Evolutionary conservation across 2,888 invertebrate genomes (phyloP).

Genomic region (Phanerotoma sp.): DNA sequence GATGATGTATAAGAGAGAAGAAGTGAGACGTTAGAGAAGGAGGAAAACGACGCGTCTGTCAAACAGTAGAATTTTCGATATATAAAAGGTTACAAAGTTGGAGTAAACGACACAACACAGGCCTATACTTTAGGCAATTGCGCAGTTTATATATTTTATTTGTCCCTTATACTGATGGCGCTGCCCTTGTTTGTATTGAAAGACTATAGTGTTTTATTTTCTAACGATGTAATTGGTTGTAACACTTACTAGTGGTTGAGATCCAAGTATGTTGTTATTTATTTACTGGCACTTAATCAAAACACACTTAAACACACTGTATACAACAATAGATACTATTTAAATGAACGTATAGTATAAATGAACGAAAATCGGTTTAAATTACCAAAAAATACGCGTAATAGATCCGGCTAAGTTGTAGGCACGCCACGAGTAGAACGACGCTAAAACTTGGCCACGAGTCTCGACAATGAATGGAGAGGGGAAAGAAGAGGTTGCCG

Average conservation of each 20-base stretch:
- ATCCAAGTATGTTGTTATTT: too few species aligned
- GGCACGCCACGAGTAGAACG: conserved; percentile 48
- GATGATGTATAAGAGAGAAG: conserved; percentile 11
- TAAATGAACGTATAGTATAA: background rate
- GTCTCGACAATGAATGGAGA: conserved; percentile 36
- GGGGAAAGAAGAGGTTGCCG: conserved; percentile 21
- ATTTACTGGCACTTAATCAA: too few species aligned
- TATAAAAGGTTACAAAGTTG: conserved; percentile 26
- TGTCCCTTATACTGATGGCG: too few species aligned
- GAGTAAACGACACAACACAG: conserved; percentile 4
- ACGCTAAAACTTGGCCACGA: conserved; percentile 53
- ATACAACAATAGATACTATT: background rate
- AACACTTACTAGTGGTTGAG: too few species aligned
- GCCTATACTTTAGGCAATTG: too few species aligned
- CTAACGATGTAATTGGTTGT: too few species aligned
- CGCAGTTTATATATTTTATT: too few species aligned
- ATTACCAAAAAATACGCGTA: conserved; percentile 41
- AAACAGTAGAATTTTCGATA: conserved; percentile 41
- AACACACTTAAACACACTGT: too few species aligned
- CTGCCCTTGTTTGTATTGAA: too few species aligned
- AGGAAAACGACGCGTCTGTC: conserved; percentile 32
- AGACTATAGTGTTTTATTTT: too few species aligned
- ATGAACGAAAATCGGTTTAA: background rate
- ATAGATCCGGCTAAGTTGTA: conserved; percentile 50
- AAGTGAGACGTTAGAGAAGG: conserved; percentile 15